Percentiles rank a stretch among this genome's conserved stretches.
Evolutionary conservation across 2,797 vertebrate genomes (phyloP).

Genomic region (Botia almorhae): DNA sequence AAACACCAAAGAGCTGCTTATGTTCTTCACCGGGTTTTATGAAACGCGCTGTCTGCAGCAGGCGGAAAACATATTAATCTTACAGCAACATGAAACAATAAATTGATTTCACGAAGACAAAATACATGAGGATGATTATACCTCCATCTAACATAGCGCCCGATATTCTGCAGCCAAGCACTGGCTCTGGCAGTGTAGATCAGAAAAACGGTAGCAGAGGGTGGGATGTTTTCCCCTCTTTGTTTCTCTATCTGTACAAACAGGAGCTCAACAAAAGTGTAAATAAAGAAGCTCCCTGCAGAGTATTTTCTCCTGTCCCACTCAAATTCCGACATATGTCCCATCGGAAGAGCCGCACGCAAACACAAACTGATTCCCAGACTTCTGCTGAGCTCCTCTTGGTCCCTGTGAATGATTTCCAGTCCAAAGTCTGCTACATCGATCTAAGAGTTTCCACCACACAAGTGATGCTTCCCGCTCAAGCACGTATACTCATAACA

Average conservation of each 20-base stretch:
- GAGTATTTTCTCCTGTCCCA: conserved; percentile 18
- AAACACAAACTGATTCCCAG: conserved; percentile 29
- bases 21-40: conserved; percentile 21
- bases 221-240: background rate
- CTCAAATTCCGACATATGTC: conserved; percentile 42
- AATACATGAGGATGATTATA: conserved; percentile 17
- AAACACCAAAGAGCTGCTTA: conserved; percentile 31
- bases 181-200: background rate
- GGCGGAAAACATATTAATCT: conserved; percentile 16
- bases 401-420: conserved; percentile 33
- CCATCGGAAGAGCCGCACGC: conserved; percentile 10
- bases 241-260: conserved; percentile 30
- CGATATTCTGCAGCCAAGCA: conserved; percentile 12
- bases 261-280: conserved; percentile 17
- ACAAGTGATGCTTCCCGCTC: conserved; percentile 30
- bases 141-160: conserved; percentile 2
- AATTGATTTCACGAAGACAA: conserved; percentile 24
- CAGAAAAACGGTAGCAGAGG: conserved; percentile 6
- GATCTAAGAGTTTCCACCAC: conserved; percentile 28
- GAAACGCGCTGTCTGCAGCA: background rate
- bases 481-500: conserved; percentile 33
- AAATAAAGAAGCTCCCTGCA: conserved; percentile 44
- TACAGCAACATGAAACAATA: conserved; percentile 35
- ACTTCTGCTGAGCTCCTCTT: conserved; percentile 11
- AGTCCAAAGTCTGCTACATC: conserved; percentile 18